Evolutionary conservation across 1,140 invertebrate species (phyloP).

Genomic region (Drosophila pallidifrons): DNA sequence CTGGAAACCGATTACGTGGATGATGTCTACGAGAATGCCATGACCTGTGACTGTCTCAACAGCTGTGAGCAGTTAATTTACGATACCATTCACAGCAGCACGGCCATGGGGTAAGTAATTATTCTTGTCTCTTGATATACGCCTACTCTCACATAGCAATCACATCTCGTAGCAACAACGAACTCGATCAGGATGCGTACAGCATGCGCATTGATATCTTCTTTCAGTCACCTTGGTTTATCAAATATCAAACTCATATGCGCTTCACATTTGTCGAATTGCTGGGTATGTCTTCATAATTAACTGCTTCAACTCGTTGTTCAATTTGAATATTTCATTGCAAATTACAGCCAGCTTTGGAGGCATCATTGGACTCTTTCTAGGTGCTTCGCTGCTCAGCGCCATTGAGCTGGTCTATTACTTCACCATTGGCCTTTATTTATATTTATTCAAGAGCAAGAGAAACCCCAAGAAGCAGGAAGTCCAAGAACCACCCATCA

Average conservation of each 20-base stretch:
- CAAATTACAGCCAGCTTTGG: constrained; percentile 75
- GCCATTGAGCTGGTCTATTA: constrained; percentile 83
- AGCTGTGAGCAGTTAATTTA: constrained; percentile 70
- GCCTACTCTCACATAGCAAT: neutral
- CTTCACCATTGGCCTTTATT: constrained; percentile 76
- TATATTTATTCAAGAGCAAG: constrained; percentile 40
- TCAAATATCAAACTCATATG: constrained; percentile 69
- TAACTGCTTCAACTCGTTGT: neutral
- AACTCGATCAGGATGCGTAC: constrained; percentile 15
- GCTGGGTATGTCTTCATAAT: constrained; percentile 53
- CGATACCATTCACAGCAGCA: constrained; percentile 47
- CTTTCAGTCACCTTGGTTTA: constrained; percentile 64
- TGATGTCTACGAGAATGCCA: constrained; percentile 45
- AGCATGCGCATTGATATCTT: constrained; percentile 66
- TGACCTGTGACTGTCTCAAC: constrained; percentile 73
- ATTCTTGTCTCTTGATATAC: neutral
- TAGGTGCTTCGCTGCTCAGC: constrained; percentile 84
- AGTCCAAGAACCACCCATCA: constrained; percentile 11
- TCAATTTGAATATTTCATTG: neutral
- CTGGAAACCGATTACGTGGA: constrained; percentile 62
- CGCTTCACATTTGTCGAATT: constrained; percentile 80
- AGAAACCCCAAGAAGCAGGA: neutral
- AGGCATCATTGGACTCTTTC: constrained; percentile 83
- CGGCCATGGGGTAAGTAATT: constrained; percentile 51
- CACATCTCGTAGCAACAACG: constrained; percentile 30